phyloP scores from a whole-genome alignment of 2,888 invertebrate species.

The Erebia palarica region DNA sequence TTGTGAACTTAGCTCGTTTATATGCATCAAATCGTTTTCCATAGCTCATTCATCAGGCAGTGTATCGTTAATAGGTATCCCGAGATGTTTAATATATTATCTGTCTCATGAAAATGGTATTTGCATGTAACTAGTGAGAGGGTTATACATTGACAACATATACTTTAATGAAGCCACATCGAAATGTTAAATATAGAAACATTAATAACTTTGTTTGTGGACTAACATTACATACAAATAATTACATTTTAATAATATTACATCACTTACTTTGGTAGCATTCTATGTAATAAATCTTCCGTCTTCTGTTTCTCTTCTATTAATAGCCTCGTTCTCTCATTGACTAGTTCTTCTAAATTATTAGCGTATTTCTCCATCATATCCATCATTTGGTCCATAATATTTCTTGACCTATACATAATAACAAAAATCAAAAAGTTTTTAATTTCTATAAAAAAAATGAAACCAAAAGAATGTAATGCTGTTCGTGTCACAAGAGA shows the following conservation, averaged over 20 bases:
- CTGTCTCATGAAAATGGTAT: slow-evolving; percentile 19
- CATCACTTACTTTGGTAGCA: slow-evolving; percentile 92
- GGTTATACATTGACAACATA: slow-evolving; percentile 52
- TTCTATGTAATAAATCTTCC: slow-evolving; percentile 94
- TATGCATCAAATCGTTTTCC: not conserved
- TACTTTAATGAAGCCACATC: slow-evolving; percentile 48
- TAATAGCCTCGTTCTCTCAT: slow-evolving; percentile 93
- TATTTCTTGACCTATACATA: slow-evolving; percentile 88
- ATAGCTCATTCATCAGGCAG: slow-evolving; percentile 9
- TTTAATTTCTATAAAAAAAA: not conserved
- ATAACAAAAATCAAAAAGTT: not conserved
- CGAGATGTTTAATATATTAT: not conserved
- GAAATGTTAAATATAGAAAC: slow-evolving; percentile 42
- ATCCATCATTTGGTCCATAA: slow-evolving; percentile 98
- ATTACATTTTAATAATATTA: slow-evolving; percentile 38
- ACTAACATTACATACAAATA: slow-evolving; percentile 31
- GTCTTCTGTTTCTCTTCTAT: slow-evolving; percentile 97
- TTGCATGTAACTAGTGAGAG: slow-evolving; percentile 28
- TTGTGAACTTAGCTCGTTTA: not conserved
- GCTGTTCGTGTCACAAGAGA: not conserved
- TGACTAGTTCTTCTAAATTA: slow-evolving; percentile 96
- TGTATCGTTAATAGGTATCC: slow-evolving; percentile 4
- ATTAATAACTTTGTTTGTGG: slow-evolving; percentile 44
- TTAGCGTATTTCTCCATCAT: slow-evolving; percentile 99
- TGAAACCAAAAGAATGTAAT: not conserved